These are phyloP conservation scores for Amblyornis subalaris DNA, from an alignment of 2,113 vertebrate genomes.

Conservation along the genomic window DNA sequence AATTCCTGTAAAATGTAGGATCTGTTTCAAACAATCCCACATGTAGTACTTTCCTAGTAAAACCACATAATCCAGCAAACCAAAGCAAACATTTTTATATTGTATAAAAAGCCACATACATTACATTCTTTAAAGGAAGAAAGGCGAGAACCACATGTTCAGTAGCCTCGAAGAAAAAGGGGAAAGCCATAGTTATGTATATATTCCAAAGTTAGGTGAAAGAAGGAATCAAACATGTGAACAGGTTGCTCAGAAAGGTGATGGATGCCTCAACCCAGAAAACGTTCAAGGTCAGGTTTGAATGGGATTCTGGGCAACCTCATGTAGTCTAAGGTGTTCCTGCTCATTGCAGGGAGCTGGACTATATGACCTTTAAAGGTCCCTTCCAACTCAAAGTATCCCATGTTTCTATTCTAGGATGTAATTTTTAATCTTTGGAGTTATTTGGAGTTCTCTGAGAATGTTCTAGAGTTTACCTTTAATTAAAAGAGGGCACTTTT, in stretches of 20 bases:
- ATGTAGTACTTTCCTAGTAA: neutral
- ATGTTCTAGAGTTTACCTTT: neutral
- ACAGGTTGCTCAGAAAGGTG: neutral
- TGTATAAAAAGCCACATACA: neutral
- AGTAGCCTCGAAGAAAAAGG: neutral
- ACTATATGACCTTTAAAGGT: neutral
- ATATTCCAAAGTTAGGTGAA: neutral
- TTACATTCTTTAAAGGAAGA: neutral
- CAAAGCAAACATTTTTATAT: accelerated
- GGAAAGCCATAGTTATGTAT: neutral
- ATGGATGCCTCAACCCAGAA: neutral
- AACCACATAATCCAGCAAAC: neutral
- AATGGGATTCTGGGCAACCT: neutral
- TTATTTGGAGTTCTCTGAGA: neutral
- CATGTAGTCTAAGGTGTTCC: neutral
- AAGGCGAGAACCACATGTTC: neutral
- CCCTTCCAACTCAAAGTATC: neutral
- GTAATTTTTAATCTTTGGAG: neutral
- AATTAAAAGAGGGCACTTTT: neutral
- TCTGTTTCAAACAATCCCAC: neutral
- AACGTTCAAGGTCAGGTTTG: neutral
- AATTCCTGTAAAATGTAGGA: neutral
- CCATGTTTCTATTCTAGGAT: neutral
- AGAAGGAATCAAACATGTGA: neutral
- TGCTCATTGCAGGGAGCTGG: neutral